Evolutionary conservation across 2,113 vertebrate genomes (phyloP).

Genomic region (Ctenomys sociabilis): DNA sequence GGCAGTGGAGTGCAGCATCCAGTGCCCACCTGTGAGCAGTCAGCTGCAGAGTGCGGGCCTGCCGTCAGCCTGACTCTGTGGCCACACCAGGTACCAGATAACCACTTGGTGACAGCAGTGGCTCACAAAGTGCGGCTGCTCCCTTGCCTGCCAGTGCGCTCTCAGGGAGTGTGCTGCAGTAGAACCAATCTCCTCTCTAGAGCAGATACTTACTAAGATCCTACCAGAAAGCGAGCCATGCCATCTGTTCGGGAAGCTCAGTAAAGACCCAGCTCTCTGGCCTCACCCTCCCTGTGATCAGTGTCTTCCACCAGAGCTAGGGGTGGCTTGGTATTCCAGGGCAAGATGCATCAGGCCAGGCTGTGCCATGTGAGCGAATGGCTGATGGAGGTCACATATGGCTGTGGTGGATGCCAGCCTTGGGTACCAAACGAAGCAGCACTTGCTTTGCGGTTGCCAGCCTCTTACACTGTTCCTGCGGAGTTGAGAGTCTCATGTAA

Average conservation of each 20-base stretch:
- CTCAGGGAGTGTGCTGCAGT: neutral
- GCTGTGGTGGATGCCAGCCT: neutral
- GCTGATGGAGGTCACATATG: neutral
- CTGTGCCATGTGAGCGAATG: rapidly evolving
- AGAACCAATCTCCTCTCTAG: neutral
- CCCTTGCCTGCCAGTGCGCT: neutral
- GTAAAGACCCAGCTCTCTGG: neutral
- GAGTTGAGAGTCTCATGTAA: rapidly evolving
- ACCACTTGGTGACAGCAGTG: rapidly evolving
- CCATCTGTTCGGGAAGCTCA: too few species aligned
- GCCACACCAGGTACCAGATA: too few species aligned
- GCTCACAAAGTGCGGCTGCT: neutral
- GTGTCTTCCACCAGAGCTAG: neutral
- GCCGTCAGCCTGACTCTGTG: too few species aligned
- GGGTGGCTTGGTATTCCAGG: rapidly evolving
- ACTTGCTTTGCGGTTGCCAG: too few species aligned
- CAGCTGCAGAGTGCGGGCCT: rapidly evolving
- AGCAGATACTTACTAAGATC: neutral
- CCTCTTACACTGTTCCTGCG: neutral
- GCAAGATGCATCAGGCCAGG: neutral
- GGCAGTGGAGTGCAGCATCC: neutral
- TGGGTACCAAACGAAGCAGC: rapidly evolving
- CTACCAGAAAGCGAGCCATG: neutral
- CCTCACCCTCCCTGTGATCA: neutral
- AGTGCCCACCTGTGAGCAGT: rapidly evolving